Percentiles rank a stretch among this genome's conserved stretches.
phyloP scores from a whole-genome alignment of 2,888 invertebrate species.

The Heliothis peltigera region DNA sequence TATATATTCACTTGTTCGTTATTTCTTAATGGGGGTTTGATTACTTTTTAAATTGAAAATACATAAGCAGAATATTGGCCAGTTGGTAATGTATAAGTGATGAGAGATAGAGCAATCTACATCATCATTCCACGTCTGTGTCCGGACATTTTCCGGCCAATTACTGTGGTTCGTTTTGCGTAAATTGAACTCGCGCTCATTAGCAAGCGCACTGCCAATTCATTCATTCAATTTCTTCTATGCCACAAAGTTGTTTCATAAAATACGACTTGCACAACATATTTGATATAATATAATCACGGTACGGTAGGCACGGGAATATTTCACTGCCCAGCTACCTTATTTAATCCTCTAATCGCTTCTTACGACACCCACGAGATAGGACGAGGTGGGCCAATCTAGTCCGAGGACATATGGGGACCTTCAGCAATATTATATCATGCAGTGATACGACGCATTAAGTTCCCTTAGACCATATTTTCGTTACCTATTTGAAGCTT shows the following conservation, averaged over 20 bases:
- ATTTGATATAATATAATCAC: conserved; percentile 16
- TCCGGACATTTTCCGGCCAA: conserved; percentile 25
- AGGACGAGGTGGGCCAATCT: conserved; percentile 30
- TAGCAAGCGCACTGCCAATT: conserved; percentile 12
- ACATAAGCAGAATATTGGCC: conserved; percentile 8
- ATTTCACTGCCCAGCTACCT: conserved; percentile 35
- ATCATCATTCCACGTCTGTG: conserved; percentile 11
- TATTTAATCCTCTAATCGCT: conserved; percentile 44
- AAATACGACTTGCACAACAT: conserved; percentile 6
- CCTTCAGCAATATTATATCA: conserved; percentile 21
- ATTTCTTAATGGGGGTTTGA: background rate
- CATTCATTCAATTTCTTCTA: conserved; percentile 17
- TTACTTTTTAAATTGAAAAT: conserved; percentile 12
- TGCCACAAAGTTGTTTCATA: conserved; percentile 7
- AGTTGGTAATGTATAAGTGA: conserved; percentile 23
- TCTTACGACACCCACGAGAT: conserved; percentile 39
- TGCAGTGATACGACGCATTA: background rate
- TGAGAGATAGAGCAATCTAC: conserved; percentile 1
- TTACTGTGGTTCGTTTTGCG: conserved; percentile 16
- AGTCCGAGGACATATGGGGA: conserved; percentile 5
- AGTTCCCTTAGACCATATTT: background rate
- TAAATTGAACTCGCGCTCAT: conserved; percentile 22
- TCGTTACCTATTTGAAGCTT: conserved; percentile 12
- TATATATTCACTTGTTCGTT: conserved; percentile 14
- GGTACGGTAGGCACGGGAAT: conserved; percentile 10